phyloP scores from a whole-genome alignment of 2,797 vertebrate genomes.

The Lophius americanus region DNA sequence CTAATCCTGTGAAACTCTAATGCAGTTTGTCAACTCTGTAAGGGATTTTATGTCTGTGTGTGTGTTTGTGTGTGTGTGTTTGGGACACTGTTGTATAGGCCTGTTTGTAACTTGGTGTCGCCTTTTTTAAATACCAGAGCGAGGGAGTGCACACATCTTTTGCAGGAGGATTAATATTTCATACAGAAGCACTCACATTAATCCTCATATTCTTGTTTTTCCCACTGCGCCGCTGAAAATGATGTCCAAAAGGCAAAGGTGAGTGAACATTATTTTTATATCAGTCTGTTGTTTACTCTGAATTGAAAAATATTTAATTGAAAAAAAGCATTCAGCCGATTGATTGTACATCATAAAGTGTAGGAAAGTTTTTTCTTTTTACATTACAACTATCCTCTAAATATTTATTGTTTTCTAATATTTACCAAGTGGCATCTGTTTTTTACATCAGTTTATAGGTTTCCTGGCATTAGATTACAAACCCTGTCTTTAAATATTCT shows the following conservation, averaged over 20 bases:
- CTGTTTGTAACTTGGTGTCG: slow-evolving; percentile 27
- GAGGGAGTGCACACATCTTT: slow-evolving; percentile 4
- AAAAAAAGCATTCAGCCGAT: no score
- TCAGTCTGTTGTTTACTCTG: neutral
- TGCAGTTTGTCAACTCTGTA: slow-evolving; percentile 63
- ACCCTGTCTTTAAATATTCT: neutral
- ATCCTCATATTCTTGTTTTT: neutral
- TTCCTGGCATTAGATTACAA: no score
- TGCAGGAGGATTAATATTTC: slow-evolving; percentile 5
- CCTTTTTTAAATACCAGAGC: slow-evolving; percentile 8
- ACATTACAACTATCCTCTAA: no score
- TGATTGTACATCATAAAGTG: no score
- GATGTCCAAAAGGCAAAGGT: slow-evolving; percentile 69
- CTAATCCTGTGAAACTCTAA: slow-evolving; percentile 72
- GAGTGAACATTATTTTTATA: slow-evolving; percentile 19
- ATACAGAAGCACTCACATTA: neutral
- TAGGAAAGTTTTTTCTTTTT: no score
- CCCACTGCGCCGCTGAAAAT: slow-evolving; percentile 28
- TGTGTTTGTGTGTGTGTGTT: slow-evolving; percentile 20
- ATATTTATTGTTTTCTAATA: neutral
- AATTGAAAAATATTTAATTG: neutral
- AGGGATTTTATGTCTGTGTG: slow-evolving; percentile 44
- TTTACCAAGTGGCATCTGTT: neutral
- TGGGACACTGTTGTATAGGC: slow-evolving; percentile 15
- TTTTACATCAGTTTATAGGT: neutral